Percentiles rank a stretch among this genome's conserved stretches.
Evolutionary conservation across 1,140 invertebrate species (phyloP).

Genomic region (Drosophila santomea): DNA sequence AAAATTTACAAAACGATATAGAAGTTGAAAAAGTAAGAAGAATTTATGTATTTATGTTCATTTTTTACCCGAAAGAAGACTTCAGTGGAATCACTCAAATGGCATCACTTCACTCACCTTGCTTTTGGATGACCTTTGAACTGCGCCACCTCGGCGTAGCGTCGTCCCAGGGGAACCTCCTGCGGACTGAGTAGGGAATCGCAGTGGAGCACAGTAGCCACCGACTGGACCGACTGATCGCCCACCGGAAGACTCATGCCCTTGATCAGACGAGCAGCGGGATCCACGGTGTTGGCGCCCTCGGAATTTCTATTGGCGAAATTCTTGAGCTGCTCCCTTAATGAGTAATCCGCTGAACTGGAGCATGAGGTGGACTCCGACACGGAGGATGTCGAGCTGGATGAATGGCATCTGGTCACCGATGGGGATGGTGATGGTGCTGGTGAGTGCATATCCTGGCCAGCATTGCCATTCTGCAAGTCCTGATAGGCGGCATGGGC

Average conservation of each 20-base stretch:
- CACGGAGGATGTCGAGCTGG: constrained; percentile 25
- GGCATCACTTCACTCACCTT: constrained; percentile 53
- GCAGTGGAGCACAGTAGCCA: constrained; percentile 16
- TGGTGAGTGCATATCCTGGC: constrained; percentile 19
- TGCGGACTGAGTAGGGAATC: constrained; percentile 82
- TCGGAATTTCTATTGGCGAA: constrained; percentile 58
- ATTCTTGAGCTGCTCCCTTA: constrained; percentile 78
- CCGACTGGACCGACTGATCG: constrained; percentile 8
- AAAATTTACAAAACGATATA: not conserved
- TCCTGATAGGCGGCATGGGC: constrained; percentile 78
- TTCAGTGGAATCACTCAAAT: not conserved
- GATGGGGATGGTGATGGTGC: constrained; percentile 4
- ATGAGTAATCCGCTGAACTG: constrained; percentile 75
- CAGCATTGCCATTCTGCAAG: constrained; percentile 75
- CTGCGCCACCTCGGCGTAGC: constrained; percentile 83
- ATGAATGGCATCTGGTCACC: constrained; percentile 46
- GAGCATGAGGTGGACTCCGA: constrained; percentile 63
- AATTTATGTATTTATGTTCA: no score
- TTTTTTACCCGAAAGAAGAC: not conserved
- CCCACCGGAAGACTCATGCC: constrained; percentile 53
- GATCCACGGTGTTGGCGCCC: not conserved
- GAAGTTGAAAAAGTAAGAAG: no score
- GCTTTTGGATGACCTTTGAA: constrained; percentile 77
- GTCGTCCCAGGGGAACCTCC: constrained; percentile 79
- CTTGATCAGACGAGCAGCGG: constrained; percentile 34